Conservation (phyloP, 2,888 invertebrate genomes). For the Malthinus flaveolus region DNA sequence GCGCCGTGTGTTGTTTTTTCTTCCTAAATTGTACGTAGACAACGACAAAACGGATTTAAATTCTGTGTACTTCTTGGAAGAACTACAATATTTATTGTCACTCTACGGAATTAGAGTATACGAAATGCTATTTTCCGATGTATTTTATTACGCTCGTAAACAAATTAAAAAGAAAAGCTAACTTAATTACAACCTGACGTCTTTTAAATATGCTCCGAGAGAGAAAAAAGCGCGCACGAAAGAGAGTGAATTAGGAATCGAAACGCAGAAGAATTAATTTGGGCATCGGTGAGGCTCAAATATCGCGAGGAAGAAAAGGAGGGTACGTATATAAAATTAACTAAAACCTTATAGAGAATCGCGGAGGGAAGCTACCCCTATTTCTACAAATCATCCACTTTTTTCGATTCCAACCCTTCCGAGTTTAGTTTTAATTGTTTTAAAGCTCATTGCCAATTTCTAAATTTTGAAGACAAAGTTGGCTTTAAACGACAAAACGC, state of each 20-base stretch:
- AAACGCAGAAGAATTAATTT: slow-evolving; percentile 21
- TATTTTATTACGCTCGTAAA: neutral
- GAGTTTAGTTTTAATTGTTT: slow-evolving; percentile 50
- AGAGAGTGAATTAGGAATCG: slow-evolving; percentile 15
- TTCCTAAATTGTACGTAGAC: slow-evolving; percentile 15
- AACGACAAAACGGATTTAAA: slow-evolving; percentile 13
- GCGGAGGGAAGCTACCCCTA: slow-evolving; percentile 41
- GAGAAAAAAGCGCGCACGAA: neutral
- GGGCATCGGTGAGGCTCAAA: slow-evolving; percentile 26
- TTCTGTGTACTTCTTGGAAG: slow-evolving; percentile 20
- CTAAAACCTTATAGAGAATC: slow-evolving; percentile 30
- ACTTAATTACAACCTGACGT: neutral
- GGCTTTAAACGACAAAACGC: slow-evolving; percentile 20
- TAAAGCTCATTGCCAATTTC: slow-evolving; percentile 52
- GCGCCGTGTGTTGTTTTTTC: slow-evolving; percentile 6
- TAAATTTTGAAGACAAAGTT: slow-evolving; percentile 38
- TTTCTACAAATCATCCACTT: slow-evolving; percentile 51
- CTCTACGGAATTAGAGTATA: slow-evolving; percentile 33
- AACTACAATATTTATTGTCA: slow-evolving; percentile 37
- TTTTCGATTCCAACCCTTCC: slow-evolving; percentile 48
- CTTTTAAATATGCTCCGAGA: neutral
- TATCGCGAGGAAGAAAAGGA: slow-evolving; percentile 13
- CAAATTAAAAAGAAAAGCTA: neutral
- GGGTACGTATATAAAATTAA: slow-evolving; percentile 32
- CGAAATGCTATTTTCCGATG: slow-evolving; percentile 17